Evolutionary conservation across 2,797 vertebrate genomes (phyloP).

Genomic region (Anguilla marmorata): DNA sequence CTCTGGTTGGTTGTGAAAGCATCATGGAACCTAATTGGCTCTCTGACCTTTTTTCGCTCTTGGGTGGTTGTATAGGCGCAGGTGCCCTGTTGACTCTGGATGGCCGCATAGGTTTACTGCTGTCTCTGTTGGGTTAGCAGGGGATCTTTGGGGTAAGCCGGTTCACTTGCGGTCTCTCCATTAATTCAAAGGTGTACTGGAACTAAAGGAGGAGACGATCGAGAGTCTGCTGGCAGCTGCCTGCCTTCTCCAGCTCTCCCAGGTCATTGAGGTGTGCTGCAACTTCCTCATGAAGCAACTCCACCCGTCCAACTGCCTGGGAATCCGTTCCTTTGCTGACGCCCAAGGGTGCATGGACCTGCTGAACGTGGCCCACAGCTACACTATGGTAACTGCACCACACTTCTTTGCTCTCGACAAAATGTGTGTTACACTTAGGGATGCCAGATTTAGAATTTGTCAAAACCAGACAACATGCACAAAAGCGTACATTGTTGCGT

Average conservation of each 20-base stretch:
- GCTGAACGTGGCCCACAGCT: slow-evolving; percentile 89
- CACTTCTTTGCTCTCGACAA: background rate
- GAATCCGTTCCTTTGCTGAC: slow-evolving; percentile 96
- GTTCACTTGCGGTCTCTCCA: background rate
- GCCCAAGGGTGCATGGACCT: slow-evolving; percentile 92
- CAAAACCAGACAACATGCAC: too few relatives aligned
- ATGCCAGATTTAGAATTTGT: too few relatives aligned
- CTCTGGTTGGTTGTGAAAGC: background rate
- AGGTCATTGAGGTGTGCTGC: slow-evolving; percentile 97
- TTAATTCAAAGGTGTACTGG: slow-evolving; percentile 81
- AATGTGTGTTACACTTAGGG: background rate
- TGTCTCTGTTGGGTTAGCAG: background rate
- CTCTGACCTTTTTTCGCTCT: background rate
- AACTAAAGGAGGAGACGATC: slow-evolving; percentile 95
- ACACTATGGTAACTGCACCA: slow-evolving; percentile 87
- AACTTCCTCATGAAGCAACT: slow-evolving; percentile 98
- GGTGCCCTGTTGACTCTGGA: background rate
- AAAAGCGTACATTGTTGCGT: too few relatives aligned
- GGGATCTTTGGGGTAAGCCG: background rate
- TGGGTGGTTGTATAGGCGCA: background rate
- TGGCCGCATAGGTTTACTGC: background rate
- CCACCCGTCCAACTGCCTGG: slow-evolving; percentile 96
- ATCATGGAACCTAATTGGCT: background rate
- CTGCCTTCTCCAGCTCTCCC: slow-evolving; percentile 94
- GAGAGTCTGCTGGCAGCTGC: slow-evolving; percentile 95